Base-by-base conservation (phyloP, 2,888 invertebrate genomes). In the Lamellibrachia satsuma region DNA sequence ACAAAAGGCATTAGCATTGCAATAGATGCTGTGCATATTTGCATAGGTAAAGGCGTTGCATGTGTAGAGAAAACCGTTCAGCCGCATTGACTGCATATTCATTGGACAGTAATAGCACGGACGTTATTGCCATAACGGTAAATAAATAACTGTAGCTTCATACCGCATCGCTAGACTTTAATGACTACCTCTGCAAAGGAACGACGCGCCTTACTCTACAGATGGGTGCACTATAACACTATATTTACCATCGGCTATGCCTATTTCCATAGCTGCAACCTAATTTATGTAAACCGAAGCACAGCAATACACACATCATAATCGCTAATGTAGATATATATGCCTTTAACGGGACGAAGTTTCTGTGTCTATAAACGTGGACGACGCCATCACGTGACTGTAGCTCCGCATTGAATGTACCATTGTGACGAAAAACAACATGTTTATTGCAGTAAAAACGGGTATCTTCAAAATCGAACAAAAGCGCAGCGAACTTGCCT, bases 331-430 rank as follows among this genome's bases (percentile, higher is more conserved):
- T 15, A 75, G 57, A 15, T 57, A 11, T 75, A 6, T 22, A 22
- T 75, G 22, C 6, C 75, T 75, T 15, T 22, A 75, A 22, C 15
- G n/a, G 6, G 4, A 6, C 75, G n/a, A 75, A 11, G 22, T 15
- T 1, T 75, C 9, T 15, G 4, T 75, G 15, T 75, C 75, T 75
- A n/a, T 75, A 75, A 75, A 75, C n/a, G 22, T 75, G 11, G 75
- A 75, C 75, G 75, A 75, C 75, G 75, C 60, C n/a, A 75, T 75
- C 75, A 75, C 75, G 75, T 75, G 75, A 75, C 75, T 22, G 75
- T 75, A 75, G 75, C 75, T 75, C 75, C 75, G 75, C 75, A 22
- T 15, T 22, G 22, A 75, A 75, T 75, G n/a, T n/a, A 75, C 75
- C 75, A 75, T 75, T 75, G 22, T 75, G 75, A 75, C 75, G 75